A percentile compares a stretch with the other conserved stretches of the same genome.
Conservation (phyloP, 2,113 vertebrate species). For the Macroglossus sobrinus region DNA sequence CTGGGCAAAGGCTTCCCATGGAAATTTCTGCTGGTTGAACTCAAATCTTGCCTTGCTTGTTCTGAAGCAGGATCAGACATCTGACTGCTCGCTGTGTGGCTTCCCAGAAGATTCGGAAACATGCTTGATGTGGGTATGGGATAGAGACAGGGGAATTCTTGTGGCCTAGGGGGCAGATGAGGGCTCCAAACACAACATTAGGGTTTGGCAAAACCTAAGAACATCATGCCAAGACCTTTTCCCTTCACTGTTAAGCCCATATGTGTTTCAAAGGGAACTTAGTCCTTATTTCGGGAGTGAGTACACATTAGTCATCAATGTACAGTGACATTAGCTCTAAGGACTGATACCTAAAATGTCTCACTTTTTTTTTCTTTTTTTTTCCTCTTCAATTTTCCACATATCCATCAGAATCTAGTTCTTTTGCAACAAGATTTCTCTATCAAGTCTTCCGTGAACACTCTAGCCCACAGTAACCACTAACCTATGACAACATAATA, state of each 20-base stretch:
- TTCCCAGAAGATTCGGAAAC: constrained; percentile 57
- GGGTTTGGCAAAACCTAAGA: constrained; percentile 44
- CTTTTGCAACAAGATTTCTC: not conserved
- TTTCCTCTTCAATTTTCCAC: not conserved
- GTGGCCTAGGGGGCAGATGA: constrained; percentile 17
- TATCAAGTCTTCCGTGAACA: not conserved
- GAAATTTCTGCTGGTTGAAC: constrained; percentile 35
- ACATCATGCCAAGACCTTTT: constrained; percentile 52
- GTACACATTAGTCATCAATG: not conserved
- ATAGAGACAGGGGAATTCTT: constrained; percentile 46
- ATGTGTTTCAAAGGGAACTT: not conserved
- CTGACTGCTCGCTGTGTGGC: constrained; percentile 1
- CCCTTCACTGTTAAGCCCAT: constrained; percentile 16
- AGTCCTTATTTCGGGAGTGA: not conserved
- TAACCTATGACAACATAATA: not conserved
- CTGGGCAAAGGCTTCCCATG: not conserved
- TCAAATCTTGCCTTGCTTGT: not conserved
- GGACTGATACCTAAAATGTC: not conserved
- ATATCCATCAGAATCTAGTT: not conserved
- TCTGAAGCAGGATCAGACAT: constrained; percentile 52
- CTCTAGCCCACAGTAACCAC: not conserved
- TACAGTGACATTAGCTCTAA: not conserved
- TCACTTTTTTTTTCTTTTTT: not conserved
- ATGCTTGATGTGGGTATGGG: constrained; percentile 60
- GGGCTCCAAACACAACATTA: constrained; percentile 54